phyloP scores from a whole-genome alignment of 1,140 invertebrate species.

The Nasonia giraulti region DNA sequence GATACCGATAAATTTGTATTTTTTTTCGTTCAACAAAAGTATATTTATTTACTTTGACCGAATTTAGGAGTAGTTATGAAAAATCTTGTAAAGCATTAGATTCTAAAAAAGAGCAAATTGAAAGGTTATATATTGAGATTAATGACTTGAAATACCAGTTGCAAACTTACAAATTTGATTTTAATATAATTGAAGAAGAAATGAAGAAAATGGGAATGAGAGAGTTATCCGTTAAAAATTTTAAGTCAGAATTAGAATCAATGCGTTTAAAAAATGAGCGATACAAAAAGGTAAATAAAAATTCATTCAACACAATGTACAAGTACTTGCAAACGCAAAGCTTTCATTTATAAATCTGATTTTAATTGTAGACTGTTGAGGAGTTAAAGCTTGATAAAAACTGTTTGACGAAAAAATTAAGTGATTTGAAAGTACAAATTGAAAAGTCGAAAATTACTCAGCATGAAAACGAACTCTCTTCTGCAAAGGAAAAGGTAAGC shows the following conservation, averaged over 20 bases:
- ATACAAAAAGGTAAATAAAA: conserved; percentile 38
- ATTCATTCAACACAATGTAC: background rate
- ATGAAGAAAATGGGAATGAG: conserved; percentile 52
- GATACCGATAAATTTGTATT: conserved; percentile 11
- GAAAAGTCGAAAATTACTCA: background rate
- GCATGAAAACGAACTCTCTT: conserved; percentile 43
- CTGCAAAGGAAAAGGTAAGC: conserved; percentile 53
- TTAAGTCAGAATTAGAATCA: conserved; percentile 53
- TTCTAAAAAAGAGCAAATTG: conserved; percentile 50
- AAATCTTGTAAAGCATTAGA: conserved; percentile 8
- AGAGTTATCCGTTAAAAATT: conserved; percentile 36
- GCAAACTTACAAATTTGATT: conserved; percentile 56
- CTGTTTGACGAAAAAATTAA: conserved; percentile 22
- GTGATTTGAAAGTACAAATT: background rate
- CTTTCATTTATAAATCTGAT: background rate
- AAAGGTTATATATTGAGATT: conserved; percentile 54
- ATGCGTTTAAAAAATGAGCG: conserved; percentile 39
- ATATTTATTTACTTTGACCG: background rate
- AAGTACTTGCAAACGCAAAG: background rate
- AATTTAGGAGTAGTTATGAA: conserved; percentile 30
- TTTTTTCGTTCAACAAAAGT: background rate
- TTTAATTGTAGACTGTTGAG: background rate
- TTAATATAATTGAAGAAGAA: conserved; percentile 62
- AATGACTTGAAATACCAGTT: conserved; percentile 59
- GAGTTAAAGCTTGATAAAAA: conserved; percentile 6